phyloP scores from a whole-genome alignment of 2,888 invertebrate genomes.

The Morpho achilles region DNA sequence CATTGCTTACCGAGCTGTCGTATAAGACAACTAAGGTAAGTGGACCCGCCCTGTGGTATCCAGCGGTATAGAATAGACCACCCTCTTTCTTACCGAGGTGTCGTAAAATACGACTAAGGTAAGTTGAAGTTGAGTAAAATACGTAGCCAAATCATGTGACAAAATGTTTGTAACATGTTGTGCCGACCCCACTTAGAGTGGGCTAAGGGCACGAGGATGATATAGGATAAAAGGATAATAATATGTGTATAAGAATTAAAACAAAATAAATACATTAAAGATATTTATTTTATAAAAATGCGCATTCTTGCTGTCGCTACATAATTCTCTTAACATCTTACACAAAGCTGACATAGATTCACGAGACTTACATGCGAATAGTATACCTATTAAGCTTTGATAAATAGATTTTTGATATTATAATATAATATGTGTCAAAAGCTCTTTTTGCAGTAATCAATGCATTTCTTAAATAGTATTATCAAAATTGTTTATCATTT shows the following conservation, averaged over 20 bases:
- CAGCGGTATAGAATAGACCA: too few species aligned
- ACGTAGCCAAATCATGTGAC: too few species aligned
- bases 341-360: constrained; percentile 55
- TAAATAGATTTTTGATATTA: constrained; percentile 13
- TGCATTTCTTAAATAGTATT: constrained; percentile 9
- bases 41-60: too few species aligned
- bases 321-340: constrained; percentile 38
- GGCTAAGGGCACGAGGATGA: too few species aligned
- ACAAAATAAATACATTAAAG: constrained; percentile 40
- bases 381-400: constrained; percentile 35
- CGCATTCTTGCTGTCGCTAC: constrained; percentile 43
- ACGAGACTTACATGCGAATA: constrained; percentile 35
- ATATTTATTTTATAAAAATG: constrained; percentile 74
- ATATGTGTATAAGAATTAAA: constrained; percentile 30
- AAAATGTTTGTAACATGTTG: too few species aligned
- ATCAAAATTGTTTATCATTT: neutral
- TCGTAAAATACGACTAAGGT: too few species aligned
- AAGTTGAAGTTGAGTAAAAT: too few species aligned
- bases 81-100: too few species aligned
- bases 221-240: too few species aligned
- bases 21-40: too few species aligned
- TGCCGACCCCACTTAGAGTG: too few species aligned
- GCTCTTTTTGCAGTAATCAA: constrained; percentile 1
- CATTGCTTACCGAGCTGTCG: too few species aligned
- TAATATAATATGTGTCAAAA: constrained; percentile 13